Evolutionary conservation across 2,797 vertebrate species (phyloP), one percentile per base, ranked within the genome.

Genomic region (Peromyscus nudipes): DNA sequence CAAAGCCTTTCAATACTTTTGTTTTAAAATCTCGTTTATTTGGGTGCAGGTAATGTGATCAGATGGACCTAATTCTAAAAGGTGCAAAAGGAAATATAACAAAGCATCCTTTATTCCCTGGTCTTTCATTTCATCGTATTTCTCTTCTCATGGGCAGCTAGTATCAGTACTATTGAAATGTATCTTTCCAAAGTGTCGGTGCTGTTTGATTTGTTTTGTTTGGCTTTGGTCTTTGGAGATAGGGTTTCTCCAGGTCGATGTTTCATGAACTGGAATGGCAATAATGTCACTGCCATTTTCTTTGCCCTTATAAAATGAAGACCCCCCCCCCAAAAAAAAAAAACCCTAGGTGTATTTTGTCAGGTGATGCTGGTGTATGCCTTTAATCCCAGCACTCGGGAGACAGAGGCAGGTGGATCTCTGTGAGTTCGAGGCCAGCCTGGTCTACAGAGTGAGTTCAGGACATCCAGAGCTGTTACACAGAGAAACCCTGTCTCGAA

Each of bases 241-340:
- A 73, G 69, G 69, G 19, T 81, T 81, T 57, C 17, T 96, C 80
- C 52, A 94, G 40, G 64, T 81, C 97, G 91, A 88, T 97, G 43
- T 87, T 95, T 97, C 96, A 95, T 95, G 95, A 93, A 96, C 95
- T 92, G 94, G 67, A 97, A 92, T 97, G 96, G 55, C 95, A 97
- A 65, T 95, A 91, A 62, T 88, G 37, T 49, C 67, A 84, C 55
- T 95, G 40, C 73, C 6, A 6, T 57, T 81, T 95, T 87, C 43
- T 76, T 91, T 96, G 89, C 85, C 55, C 27, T 95, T 95, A n/a
- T 92, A 79, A 96, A 93, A 89, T 34, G 6, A 89, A 96, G 82
- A 31, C 13, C 40, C 82, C 71, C 37, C 4, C 69, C 69, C n/a
- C 3, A 10, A 21, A 40, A 40, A 52, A 52, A 52, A 52, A 52